Conservation (phyloP, 2,797 vertebrate species). For the Pygocentrus nattereri region DNA sequence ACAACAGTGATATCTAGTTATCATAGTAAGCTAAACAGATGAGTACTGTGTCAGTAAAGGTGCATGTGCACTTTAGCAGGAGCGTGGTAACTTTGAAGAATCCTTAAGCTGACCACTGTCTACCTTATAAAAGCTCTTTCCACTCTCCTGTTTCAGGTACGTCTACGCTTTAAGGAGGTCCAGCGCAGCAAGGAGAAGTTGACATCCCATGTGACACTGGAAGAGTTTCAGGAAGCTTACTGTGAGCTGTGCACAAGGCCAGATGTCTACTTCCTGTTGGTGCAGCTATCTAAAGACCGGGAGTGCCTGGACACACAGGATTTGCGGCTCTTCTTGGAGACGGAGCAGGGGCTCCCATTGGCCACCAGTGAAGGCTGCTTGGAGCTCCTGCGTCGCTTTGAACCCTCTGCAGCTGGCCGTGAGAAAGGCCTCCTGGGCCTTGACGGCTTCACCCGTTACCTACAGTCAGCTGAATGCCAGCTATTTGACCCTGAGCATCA, state of each 20-base stretch:
- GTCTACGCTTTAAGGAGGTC: slow-evolving; percentile 96
- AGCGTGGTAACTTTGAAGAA: not conserved
- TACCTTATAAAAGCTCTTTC: not conserved
- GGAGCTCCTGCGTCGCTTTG: slow-evolving; percentile 89
- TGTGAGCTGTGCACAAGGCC: slow-evolving; percentile 96
- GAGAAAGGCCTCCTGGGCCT: slow-evolving; percentile 91
- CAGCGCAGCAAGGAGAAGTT: slow-evolving; percentile 97
- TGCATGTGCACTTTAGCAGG: not conserved
- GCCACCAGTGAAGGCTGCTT: slow-evolving; percentile 92
- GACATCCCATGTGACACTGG: slow-evolving; percentile 92
- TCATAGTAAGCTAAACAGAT: not conserved
- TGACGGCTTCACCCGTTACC: slow-evolving; percentile 94
- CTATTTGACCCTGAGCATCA: slow-evolving; percentile 94
- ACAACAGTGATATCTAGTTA: not conserved
- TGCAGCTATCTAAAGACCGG: slow-evolving; percentile 97
- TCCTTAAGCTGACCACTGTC: not conserved
- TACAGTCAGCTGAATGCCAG: slow-evolving; percentile 93
- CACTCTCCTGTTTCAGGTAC: slow-evolving; percentile 71
- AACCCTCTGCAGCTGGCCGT: slow-evolving; percentile 88
- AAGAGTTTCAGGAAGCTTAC: slow-evolving; percentile 96
- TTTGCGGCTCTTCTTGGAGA: slow-evolving; percentile 94
- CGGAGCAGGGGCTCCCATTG: slow-evolving; percentile 92
- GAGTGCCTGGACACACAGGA: slow-evolving; percentile 95
- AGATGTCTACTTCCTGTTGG: slow-evolving; percentile 95
- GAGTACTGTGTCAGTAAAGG: not conserved